Conservation (phyloP, 2,797 vertebrate species). For the Ctenochaetus hawaiiensis region DNA sequence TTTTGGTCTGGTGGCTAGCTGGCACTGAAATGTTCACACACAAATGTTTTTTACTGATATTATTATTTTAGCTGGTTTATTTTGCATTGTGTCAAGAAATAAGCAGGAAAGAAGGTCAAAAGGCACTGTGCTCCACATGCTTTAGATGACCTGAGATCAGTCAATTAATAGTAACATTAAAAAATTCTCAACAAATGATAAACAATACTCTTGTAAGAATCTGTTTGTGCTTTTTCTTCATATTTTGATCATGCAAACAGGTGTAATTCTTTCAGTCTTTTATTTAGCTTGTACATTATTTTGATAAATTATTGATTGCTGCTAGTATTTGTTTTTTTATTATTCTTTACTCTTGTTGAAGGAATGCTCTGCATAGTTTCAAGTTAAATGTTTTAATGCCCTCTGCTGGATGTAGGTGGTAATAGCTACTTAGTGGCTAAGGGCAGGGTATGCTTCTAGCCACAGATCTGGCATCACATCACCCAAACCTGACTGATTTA, state of each 20-base stretch:
- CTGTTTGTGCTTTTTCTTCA: slow-evolving; percentile 18
- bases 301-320: slow-evolving; percentile 11
- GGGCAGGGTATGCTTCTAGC: slow-evolving; percentile 39
- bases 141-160: slow-evolving; percentile 11
- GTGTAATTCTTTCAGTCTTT: slow-evolving; percentile 3
- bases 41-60: slow-evolving; percentile 1
- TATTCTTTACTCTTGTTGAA: neutral
- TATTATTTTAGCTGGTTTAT: slow-evolving; percentile 7
- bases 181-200: neutral
- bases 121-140: neutral
- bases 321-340: slow-evolving; percentile 10
- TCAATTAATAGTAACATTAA: neutral
- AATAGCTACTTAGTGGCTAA: slow-evolving; percentile 22
- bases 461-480: slow-evolving; percentile 55
- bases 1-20: slow-evolving; percentile 69
- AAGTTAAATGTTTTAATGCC: slow-evolving; percentile 39
- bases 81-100: slow-evolving; percentile 11
- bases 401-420: slow-evolving; percentile 66
- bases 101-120: slow-evolving; percentile 8
- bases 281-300: slow-evolving; percentile 8
- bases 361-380: neutral
- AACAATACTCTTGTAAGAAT: neutral
- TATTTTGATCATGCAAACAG: slow-evolving; percentile 13
- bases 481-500: slow-evolving; percentile 44
- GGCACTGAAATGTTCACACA: slow-evolving; percentile 44